Conservation (phyloP, 2,888 invertebrate species). For the Ganaspis brasiliensis region DNA sequence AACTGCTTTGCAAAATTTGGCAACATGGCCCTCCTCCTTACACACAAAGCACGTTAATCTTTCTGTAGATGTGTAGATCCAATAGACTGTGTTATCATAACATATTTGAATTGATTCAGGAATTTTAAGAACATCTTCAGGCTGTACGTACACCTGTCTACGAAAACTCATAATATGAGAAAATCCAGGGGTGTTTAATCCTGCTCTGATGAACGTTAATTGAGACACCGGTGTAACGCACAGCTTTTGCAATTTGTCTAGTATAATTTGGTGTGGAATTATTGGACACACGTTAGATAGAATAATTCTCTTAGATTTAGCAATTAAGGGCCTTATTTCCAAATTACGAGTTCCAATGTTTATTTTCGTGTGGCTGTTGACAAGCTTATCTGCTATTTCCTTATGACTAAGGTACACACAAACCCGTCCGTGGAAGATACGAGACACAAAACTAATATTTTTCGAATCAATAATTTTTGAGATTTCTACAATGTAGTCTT, state of each 20-base stretch:
- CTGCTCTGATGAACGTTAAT: constrained; percentile 62
- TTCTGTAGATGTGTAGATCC: constrained; percentile 55
- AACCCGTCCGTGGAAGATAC: constrained; percentile 51
- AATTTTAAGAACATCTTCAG: constrained; percentile 54
- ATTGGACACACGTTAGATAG: constrained; percentile 68
- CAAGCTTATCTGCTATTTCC: no score
- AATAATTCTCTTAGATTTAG: constrained; percentile 45
- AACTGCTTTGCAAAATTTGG: constrained; percentile 12
- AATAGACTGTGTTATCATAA: constrained; percentile 53
- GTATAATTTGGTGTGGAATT: constrained; percentile 16
- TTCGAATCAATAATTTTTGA: constrained; percentile 31
- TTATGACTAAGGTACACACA: constrained; percentile 49
- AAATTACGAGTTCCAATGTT: constrained; percentile 46
- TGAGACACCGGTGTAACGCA: constrained; percentile 57
- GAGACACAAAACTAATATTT: constrained; percentile 46
- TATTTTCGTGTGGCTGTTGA: constrained; percentile 44
- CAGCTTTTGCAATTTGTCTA: constrained; percentile 49
- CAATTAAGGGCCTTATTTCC: constrained; percentile 41
- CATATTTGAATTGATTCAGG: constrained; percentile 51
- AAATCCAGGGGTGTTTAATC: constrained; percentile 57
- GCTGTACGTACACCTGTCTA: constrained; percentile 54
- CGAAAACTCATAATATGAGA: no score
- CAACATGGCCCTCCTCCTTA: constrained; percentile 43
- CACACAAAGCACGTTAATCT: constrained; percentile 48
- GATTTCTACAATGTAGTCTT: constrained; percentile 46